These are phyloP conservation scores for Smittia aterrima DNA, from an alignment of 2,888 invertebrate genomes.

Conservation along the genomic window DNA sequence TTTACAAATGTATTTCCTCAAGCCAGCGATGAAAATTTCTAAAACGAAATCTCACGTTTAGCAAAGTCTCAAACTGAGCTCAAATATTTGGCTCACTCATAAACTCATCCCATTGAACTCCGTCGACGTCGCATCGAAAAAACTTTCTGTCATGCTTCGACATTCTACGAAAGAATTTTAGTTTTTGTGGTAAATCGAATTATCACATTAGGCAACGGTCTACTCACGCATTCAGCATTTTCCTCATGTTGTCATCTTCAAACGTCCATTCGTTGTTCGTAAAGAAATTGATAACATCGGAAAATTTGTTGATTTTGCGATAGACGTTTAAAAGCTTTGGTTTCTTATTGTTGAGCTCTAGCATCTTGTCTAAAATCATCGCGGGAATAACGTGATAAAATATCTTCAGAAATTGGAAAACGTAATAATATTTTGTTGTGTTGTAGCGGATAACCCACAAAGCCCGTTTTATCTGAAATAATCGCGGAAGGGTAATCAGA, in stretches of 20 bases:
- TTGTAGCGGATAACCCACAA: constrained; percentile 36
- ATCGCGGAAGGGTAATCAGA: background rate
- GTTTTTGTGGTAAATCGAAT: constrained; percentile 3
- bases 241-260: constrained; percentile 23
- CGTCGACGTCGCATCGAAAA: constrained; percentile 15
- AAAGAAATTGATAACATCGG: constrained; percentile 25
- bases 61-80: background rate
- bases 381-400: constrained; percentile 35
- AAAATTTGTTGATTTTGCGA: constrained; percentile 38
- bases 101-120: constrained; percentile 25
- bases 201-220: constrained; percentile 42
- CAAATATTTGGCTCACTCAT: background rate
- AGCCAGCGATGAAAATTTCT: background rate
- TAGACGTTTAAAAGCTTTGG: constrained; percentile 36
- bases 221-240: constrained; percentile 50
- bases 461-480: background rate
- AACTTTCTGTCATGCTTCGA: constrained; percentile 11
- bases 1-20: constrained; percentile 29
- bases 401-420: constrained; percentile 6
- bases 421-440: constrained; percentile 3
- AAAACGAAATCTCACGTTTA: background rate
- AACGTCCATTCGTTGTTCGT: constrained; percentile 36
- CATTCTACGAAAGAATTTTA: constrained; percentile 18
- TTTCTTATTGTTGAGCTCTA: background rate
- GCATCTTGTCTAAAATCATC: background rate